Evolutionary conservation across 2,888 invertebrate genomes (phyloP).

Genomic region (Acheta domesticus): DNA sequence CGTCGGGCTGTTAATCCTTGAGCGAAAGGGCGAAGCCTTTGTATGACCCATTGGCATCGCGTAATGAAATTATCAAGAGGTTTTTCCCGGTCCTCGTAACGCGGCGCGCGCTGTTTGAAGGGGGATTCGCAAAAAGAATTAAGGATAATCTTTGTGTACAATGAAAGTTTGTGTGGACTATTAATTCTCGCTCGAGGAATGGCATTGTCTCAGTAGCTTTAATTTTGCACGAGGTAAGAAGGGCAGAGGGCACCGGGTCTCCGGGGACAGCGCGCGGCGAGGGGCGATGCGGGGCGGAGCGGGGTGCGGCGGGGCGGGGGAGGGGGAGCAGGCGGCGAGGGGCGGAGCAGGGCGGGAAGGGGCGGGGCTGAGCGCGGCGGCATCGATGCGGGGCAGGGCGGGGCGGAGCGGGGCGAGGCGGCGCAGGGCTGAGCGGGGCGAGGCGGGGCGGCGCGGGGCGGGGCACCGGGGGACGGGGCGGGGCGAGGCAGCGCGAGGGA

Average conservation of each 20-base stretch:
- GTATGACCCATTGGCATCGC: slow-evolving; percentile 29
- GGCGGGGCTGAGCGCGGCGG: slow-evolving; percentile 32
- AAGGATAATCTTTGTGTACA: slow-evolving; percentile 32
- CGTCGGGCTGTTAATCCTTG: not conserved
- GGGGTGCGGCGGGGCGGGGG: slow-evolving; percentile 31
- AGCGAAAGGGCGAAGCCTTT: slow-evolving; percentile 21
- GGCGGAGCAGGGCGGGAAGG: not conserved
- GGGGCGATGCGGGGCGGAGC: slow-evolving; percentile 31
- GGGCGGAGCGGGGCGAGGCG: not conserved
- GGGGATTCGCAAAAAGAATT: slow-evolving; percentile 31
- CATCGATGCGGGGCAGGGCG: slow-evolving; percentile 32
- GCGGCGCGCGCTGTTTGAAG: not conserved
- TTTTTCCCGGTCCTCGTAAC: slow-evolving; percentile 3
- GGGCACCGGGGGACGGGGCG: not conserved
- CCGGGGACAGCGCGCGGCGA: slow-evolving; percentile 24
- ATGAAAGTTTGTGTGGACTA: slow-evolving; percentile 36
- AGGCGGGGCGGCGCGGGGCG: not conserved
- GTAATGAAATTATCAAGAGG: slow-evolving; percentile 33
- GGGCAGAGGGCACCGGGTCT: not conserved
- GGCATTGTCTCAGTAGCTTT: slow-evolving; percentile 36
- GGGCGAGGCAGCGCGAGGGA: not conserved
- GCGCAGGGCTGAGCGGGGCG: not conserved
- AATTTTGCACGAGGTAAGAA: slow-evolving; percentile 35
- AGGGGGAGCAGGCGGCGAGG: not conserved
- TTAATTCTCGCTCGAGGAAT: slow-evolving; percentile 35